A percentile compares a stretch with the other conserved stretches of the same genome.
Conservation (phyloP, 2,797 vertebrate species). For the Megaceryle alcyon region DNA sequence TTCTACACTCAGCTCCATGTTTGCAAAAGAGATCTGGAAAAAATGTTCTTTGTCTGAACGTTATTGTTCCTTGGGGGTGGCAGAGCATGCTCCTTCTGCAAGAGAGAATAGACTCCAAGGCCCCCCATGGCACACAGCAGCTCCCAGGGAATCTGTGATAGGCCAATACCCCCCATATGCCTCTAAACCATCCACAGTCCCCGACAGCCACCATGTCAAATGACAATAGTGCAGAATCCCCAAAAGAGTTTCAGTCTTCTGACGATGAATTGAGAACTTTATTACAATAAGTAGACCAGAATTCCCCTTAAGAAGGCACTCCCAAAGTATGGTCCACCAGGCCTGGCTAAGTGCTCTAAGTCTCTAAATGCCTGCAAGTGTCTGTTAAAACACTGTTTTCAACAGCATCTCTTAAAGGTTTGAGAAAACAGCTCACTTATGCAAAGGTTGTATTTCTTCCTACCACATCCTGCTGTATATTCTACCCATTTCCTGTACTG, state of each 20-base stretch:
- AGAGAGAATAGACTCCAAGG: slow-evolving; percentile 62
- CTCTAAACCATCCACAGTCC: slow-evolving; percentile 53
- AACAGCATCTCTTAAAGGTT: slow-evolving; percentile 3
- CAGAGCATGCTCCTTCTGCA: slow-evolving; percentile 64
- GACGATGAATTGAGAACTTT: slow-evolving; percentile 58
- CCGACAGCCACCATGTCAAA: slow-evolving; percentile 64
- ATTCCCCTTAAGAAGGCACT: slow-evolving; percentile 50
- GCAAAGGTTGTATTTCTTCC: background rate
- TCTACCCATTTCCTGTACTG: background rate
- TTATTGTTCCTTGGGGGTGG: slow-evolving; percentile 67
- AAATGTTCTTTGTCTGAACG: slow-evolving; percentile 66
- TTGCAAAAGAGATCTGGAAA: slow-evolving; percentile 62
- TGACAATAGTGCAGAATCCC: slow-evolving; percentile 67
- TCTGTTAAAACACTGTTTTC: slow-evolving; percentile 25
- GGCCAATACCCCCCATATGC: slow-evolving; percentile 61
- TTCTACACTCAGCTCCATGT: slow-evolving; percentile 19
- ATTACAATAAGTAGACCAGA: slow-evolving; percentile 54
- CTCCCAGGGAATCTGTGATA: slow-evolving; percentile 64
- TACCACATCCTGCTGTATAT: background rate
- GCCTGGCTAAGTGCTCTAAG: slow-evolving; percentile 5
- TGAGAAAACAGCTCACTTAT: background rate
- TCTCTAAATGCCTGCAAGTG: background rate
- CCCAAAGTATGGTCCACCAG: slow-evolving; percentile 25
- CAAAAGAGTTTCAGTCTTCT: slow-evolving; percentile 59
- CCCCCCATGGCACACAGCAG: slow-evolving; percentile 62